phyloP scores from a whole-genome alignment of 1,140 invertebrate genomes.

The Meloidogyne floridensis region DNA sequence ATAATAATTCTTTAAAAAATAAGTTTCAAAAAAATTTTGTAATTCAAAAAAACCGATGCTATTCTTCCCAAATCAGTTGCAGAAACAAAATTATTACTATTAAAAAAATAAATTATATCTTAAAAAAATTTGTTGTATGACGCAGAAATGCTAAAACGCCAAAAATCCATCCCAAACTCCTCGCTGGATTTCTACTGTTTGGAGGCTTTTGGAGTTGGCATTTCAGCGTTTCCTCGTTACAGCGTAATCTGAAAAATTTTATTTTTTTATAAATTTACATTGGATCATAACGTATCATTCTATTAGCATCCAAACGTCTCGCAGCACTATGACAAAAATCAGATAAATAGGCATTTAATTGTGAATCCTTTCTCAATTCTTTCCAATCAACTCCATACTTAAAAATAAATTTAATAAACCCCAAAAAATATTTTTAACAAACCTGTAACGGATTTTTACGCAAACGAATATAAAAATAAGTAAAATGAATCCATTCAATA shows the following conservation, averaged over 20 bases:
- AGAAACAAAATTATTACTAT: constrained; percentile 69
- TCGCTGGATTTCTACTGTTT: no score
- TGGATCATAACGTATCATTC: constrained; percentile 76
- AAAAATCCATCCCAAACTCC: no score
- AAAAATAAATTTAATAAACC: background rate
- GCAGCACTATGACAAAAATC: constrained; percentile 81
- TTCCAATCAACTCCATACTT: constrained; percentile 80
- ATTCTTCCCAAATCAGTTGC: constrained; percentile 85
- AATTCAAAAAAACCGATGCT: constrained; percentile 73
- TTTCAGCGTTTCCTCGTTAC: no score
- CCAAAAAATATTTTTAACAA: background rate
- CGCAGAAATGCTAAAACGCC: no score
- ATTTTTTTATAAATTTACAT: constrained; percentile 6
- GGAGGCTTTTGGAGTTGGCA: no score
- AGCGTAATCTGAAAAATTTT: no score
- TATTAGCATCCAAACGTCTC: constrained; percentile 82
- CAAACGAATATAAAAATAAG: constrained; percentile 92
- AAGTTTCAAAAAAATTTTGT: background rate
- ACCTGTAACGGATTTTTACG: constrained; percentile 80
- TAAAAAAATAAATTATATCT: constrained; percentile 66
- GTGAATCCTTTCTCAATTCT: constrained; percentile 76
- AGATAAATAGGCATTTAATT: constrained; percentile 75
- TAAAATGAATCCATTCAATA: constrained; percentile 95
- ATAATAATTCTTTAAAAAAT: constrained; percentile 77
- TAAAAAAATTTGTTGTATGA: background rate